Evolutionary conservation across 2,888 invertebrate genomes (phyloP).

Genomic region (Limenitis camilla): DNA sequence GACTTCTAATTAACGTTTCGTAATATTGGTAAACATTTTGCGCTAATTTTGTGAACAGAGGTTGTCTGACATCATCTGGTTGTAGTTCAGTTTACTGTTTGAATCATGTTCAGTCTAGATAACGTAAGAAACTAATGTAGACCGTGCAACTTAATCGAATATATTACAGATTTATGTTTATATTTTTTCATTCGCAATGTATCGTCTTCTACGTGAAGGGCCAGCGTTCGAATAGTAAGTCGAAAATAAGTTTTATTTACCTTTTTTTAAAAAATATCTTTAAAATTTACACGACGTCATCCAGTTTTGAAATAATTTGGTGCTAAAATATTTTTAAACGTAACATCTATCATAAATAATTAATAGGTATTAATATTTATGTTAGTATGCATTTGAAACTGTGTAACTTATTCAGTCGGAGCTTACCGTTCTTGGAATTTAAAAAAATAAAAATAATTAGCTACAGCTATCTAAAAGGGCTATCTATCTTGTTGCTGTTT

Average conservation of each 20-base stretch:
- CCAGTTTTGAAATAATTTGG: no score
- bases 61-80: constrained; percentile 50
- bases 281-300: no score
- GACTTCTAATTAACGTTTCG: constrained; percentile 18
- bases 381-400: not conserved
- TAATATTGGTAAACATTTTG: constrained; percentile 31
- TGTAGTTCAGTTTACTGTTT: constrained; percentile 44
- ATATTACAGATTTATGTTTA: not conserved
- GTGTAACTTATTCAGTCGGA: not conserved
- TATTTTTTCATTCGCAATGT: constrained; percentile 29
- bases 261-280: no score
- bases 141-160: constrained; percentile 26
- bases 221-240: constrained; percentile 39
- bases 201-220: constrained; percentile 35
- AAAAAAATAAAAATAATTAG: constrained; percentile 2
- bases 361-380: not conserved
- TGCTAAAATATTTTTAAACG: no score
- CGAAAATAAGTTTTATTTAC: no score
- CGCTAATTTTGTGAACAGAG: constrained; percentile 49
- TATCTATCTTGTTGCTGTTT: constrained; percentile 16
- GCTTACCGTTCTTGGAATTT: not conserved
- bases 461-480: constrained; percentile 10
- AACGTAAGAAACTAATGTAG: constrained; percentile 40
- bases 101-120: constrained; percentile 42
- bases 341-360: not conserved